Evolutionary conservation across 2,797 vertebrate species (phyloP).

Genomic region (Loris lydekkerianus): DNA sequence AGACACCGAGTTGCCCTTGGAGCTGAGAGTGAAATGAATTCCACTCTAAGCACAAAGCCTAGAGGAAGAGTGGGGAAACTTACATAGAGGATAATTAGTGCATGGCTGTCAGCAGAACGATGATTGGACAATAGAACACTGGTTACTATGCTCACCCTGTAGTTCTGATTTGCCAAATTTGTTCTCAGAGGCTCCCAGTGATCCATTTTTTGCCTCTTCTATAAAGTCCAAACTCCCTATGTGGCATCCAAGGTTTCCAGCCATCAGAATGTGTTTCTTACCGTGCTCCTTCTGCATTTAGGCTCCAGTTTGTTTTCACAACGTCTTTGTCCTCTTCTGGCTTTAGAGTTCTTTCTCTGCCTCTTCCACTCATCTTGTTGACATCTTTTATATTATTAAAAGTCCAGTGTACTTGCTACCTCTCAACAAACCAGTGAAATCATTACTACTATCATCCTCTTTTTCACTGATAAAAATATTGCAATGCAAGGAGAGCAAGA

Average conservation of each 20-base stretch:
- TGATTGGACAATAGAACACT: neutral
- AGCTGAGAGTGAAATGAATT: neutral
- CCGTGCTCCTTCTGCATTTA: neutral
- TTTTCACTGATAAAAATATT: neutral
- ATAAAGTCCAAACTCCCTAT: neutral
- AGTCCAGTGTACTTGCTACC: neutral
- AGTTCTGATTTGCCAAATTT: neutral
- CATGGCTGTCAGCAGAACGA: neutral
- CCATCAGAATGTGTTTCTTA: neutral
- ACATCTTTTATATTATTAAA: neutral
- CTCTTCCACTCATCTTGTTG: neutral
- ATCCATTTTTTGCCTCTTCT: neutral
- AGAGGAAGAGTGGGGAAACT: neutral
- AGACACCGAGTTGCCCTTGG: neutral
- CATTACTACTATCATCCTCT: neutral
- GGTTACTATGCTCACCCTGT: neutral
- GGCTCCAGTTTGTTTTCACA: neutral
- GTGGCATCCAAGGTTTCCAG: neutral
- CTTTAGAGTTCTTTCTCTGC: constrained; percentile 25
- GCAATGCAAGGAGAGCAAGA: neutral
- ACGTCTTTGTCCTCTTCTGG: neutral
- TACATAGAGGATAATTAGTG: neutral
- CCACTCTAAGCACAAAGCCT: neutral
- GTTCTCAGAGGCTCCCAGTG: neutral
- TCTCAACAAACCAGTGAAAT: neutral